Evolutionary conservation across 2,888 invertebrate species (phyloP).

Genomic region (Apotomis turbidana): DNA sequence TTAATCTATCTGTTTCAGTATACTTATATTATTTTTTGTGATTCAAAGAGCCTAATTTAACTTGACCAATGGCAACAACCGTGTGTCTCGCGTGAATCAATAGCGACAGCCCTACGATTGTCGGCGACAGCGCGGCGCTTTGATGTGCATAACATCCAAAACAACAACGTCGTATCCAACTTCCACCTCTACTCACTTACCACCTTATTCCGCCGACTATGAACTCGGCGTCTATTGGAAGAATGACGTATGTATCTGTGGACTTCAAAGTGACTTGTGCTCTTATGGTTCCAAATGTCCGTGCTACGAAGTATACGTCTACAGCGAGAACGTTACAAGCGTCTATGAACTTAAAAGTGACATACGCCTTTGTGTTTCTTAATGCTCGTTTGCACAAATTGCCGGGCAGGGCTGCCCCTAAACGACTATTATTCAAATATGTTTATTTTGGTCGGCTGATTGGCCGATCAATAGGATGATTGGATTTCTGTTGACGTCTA

Average conservation of each 20-base stretch:
- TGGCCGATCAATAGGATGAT: slow-evolving; percentile 50
- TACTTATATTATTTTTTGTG: too few relatives aligned
- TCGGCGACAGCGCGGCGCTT: slow-evolving; percentile 53
- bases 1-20: too few relatives aligned
- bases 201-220: background rate
- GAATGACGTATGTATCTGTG: slow-evolving; percentile 12
- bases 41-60: background rate
- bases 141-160: slow-evolving; percentile 44
- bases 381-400: slow-evolving; percentile 61
- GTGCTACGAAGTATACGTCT: background rate
- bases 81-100: slow-evolving; percentile 45
- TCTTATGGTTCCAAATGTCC: too few relatives aligned
- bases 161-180: slow-evolving; percentile 4
- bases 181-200: background rate
- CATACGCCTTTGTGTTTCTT: background rate
- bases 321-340: slow-evolving; percentile 9
- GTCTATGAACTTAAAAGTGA: slow-evolving; percentile 13
- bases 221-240: background rate
- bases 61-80: background rate
- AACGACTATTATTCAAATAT: slow-evolving; percentile 68
- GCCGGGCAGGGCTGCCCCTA: slow-evolving; percentile 57
- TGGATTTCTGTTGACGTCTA: slow-evolving; percentile 32
- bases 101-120: slow-evolving; percentile 50
- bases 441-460: slow-evolving; percentile 67
- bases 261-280: slow-evolving; percentile 1